Evolutionary conservation across 2,113 vertebrate species (phyloP).

Genomic region (Dicrurus megarhynchus): DNA sequence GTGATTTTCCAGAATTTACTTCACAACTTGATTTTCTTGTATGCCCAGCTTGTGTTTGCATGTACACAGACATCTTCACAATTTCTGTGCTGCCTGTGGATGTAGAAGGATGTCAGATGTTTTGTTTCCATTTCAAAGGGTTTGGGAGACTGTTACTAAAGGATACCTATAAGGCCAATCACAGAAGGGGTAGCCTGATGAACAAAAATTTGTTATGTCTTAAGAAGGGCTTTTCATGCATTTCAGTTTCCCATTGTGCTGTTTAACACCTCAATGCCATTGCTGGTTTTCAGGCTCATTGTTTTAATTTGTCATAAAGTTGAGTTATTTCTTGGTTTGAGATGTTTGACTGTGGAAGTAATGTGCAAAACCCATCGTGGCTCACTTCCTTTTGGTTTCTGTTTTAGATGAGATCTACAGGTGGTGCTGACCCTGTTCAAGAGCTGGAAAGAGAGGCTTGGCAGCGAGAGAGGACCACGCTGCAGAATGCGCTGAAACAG

Average conservation of each 20-base stretch:
- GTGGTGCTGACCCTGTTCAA: neutral
- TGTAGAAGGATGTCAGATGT: neutral
- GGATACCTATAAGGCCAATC: neutral
- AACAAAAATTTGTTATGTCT: neutral
- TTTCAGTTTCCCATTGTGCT: neutral
- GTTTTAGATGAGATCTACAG: neutral
- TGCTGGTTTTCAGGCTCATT: neutral
- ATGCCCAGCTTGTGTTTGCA: neutral
- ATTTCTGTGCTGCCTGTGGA: neutral
- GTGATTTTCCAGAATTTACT: neutral
- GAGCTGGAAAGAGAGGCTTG: slow-evolving; percentile 61
- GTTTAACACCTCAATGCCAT: neutral
- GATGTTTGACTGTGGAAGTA: neutral
- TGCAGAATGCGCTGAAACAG: slow-evolving; percentile 49
- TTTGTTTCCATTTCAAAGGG: neutral
- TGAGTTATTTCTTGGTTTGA: neutral
- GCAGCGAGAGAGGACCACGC: slow-evolving; percentile 56
- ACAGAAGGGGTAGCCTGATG: neutral
- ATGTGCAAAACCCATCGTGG: neutral
- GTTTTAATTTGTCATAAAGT: neutral
- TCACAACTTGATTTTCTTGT: neutral
- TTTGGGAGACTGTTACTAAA: neutral
- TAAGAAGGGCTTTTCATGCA: neutral
- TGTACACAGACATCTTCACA: neutral
- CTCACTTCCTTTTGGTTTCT: neutral